phyloP scores from a whole-genome alignment of 2,797 vertebrate genomes.

The Thamnophis elegans region DNA sequence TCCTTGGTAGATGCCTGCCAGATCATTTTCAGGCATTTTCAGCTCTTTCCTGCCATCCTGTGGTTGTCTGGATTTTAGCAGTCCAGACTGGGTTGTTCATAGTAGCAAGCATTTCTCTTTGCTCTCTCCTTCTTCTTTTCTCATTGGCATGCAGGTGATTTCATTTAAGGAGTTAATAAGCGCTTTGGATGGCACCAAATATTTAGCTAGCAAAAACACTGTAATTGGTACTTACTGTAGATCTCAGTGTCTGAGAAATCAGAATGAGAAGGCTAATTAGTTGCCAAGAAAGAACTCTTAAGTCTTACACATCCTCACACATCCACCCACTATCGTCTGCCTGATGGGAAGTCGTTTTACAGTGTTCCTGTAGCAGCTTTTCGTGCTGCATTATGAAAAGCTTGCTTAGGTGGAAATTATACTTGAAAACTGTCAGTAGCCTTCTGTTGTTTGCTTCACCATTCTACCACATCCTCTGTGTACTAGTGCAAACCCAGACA shows the following conservation, averaged over 20 bases:
- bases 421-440: background rate
- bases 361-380: background rate
- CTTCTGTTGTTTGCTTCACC: background rate
- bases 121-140: background rate
- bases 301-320: background rate
- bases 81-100: background rate
- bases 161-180: background rate
- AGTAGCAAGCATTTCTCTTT: background rate
- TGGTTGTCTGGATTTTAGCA: background rate
- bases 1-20: background rate
- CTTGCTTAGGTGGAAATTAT: background rate
- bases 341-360: background rate
- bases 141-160: background rate
- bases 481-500: background rate
- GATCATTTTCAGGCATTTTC: background rate
- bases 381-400: background rate
- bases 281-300: background rate
- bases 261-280: background rate
- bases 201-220: background rate
- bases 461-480: constrained; percentile 22
- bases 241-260: background rate
- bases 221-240: background rate
- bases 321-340: background rate
- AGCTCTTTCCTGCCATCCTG: background rate
- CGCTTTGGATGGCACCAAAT: background rate